Evolutionary conservation across 2,797 vertebrate genomes (phyloP).

Genomic region (Rhodeus uyekii): DNA sequence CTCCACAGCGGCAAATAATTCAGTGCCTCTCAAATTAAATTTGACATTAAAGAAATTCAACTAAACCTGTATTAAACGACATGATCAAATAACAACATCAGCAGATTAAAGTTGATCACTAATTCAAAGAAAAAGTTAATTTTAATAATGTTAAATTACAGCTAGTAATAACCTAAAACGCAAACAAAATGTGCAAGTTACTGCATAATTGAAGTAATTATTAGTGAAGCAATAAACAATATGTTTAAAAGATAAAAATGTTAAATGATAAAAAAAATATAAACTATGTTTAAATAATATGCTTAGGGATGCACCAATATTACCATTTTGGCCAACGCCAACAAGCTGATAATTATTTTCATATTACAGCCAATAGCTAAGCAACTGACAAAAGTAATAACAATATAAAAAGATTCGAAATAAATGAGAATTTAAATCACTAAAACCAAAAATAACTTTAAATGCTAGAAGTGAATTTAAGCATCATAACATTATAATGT

Average conservation of each 20-base stretch:
- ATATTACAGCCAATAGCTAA: neutral
- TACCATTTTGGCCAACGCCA: neutral
- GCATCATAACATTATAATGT: no score
- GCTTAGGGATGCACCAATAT: neutral
- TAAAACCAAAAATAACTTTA: no score
- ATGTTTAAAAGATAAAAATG: neutral
- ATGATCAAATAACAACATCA: neutral
- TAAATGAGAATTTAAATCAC: no score
- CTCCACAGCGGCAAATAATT: neutral
- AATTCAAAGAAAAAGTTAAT: neutral
- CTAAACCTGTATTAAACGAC: neutral
- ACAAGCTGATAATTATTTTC: neutral
- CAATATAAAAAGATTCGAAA: no score
- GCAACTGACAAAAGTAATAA: no score
- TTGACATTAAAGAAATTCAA: neutral
- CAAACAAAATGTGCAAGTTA: neutral
- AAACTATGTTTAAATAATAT: neutral
- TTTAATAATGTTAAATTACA: neutral
- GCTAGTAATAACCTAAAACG: neutral
- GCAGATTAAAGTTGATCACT: neutral
- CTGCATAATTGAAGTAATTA: neutral
- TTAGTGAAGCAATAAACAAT: neutral
- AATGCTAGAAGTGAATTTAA: no score
- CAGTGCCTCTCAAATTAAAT: neutral
- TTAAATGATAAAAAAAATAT: no score